Conservation (phyloP, 2,113 vertebrate genomes). For the Macroglossus sobrinus region DNA sequence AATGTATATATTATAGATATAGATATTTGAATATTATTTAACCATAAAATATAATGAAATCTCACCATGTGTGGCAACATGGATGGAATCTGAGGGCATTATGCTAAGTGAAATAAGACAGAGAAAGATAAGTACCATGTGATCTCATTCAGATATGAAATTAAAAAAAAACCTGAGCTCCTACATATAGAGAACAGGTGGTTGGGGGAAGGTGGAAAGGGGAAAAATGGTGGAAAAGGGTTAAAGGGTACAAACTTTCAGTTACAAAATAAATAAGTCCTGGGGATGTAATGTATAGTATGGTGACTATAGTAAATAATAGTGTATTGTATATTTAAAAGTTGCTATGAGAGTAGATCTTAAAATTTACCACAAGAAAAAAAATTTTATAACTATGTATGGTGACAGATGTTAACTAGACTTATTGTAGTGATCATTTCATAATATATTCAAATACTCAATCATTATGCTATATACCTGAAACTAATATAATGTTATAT, state of each 20-base stretch:
- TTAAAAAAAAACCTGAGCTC: not conserved
- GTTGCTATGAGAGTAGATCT: not conserved
- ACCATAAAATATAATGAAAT: not conserved
- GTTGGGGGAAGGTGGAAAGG: not conserved
- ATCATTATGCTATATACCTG: not conserved
- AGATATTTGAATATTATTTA: not conserved
- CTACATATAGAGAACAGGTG: not conserved
- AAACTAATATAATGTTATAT: not conserved
- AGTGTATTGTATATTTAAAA: not conserved
- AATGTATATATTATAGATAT: not conserved
- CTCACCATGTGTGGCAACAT: not conserved
- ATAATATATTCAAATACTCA: not conserved
- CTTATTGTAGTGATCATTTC: not conserved
- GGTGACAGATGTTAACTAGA: not conserved
- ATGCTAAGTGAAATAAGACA: not conserved
- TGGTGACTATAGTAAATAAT: not conserved
- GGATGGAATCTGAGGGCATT: not conserved
- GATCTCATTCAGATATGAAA: not conserved
- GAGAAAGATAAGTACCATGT: not conserved
- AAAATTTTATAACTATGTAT: not conserved
- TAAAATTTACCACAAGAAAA: not conserved
- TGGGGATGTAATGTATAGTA: not conserved
- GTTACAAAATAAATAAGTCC: not conserved
- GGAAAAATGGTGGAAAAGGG: not conserved
- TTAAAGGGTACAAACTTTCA: not conserved